A percentile compares a stretch with the other conserved stretches of the same genome.
phyloP scores from a whole-genome alignment of 2,888 invertebrate species.

The Pachycephus smyrnensis region DNA sequence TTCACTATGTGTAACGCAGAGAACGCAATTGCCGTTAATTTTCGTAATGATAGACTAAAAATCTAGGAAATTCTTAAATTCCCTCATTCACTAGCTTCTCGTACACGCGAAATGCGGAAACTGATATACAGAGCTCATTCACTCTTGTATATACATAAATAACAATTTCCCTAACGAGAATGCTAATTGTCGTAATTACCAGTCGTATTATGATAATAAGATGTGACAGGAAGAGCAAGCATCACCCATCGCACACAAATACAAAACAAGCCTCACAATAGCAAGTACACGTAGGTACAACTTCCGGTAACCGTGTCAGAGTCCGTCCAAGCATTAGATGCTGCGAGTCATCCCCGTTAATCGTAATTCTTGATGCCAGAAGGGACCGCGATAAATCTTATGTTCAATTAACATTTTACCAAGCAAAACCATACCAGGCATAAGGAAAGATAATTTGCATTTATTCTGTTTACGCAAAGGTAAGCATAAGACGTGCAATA shows the following conservation, averaged over 20 bases:
- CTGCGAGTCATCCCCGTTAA: not conserved
- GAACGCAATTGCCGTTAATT: not conserved
- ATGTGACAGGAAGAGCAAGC: constrained; percentile 55
- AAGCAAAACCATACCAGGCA: not conserved
- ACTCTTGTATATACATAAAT: constrained; percentile 34
- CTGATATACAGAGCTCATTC: not conserved
- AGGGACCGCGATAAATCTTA: not conserved
- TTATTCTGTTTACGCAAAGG: not conserved
- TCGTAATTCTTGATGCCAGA: not conserved
- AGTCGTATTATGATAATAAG: constrained; percentile 57
- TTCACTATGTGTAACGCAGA: not conserved
- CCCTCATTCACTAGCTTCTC: not conserved
- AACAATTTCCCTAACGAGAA: constrained; percentile 58
- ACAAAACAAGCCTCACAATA: not conserved
- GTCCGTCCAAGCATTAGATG: not conserved
- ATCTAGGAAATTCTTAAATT: not conserved
- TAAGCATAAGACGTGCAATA: not conserved
- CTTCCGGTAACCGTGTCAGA: constrained; percentile 33
- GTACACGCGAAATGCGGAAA: not conserved
- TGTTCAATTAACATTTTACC: not conserved
- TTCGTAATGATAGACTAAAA: not conserved
- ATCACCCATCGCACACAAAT: not conserved
- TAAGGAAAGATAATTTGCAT: not conserved
- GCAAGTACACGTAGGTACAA: constrained; percentile 20
- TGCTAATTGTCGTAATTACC: constrained; percentile 58